A percentile compares a stretch with the other conserved stretches of the same genome.
These are phyloP conservation scores for Parus major DNA, from an alignment of 2,113 vertebrate genomes.

Conservation along the genomic window DNA sequence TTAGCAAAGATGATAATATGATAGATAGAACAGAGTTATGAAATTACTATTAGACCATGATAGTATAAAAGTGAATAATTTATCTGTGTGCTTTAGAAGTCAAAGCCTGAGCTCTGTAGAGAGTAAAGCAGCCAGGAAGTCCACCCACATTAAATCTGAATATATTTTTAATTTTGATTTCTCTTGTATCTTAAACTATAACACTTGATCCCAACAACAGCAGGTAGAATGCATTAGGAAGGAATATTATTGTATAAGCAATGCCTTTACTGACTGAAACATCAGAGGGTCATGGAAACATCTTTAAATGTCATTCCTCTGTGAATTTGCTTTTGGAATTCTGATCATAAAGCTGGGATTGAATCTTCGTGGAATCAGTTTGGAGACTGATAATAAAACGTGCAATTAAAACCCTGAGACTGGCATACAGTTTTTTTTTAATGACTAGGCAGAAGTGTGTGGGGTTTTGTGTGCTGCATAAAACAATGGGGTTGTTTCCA, in stretches of 20 bases:
- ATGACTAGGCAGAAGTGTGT: neutral
- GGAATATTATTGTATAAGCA: slow-evolving; percentile 55
- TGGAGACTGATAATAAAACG: slow-evolving; percentile 39
- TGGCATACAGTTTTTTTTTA: neutral
- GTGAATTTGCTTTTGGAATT: slow-evolving; percentile 39
- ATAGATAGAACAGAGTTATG: neutral
- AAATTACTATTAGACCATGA: neutral
- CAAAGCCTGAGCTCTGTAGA: neutral
- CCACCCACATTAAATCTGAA: slow-evolving; percentile 1
- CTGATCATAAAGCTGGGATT: neutral
- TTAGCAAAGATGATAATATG: slow-evolving; percentile 9
- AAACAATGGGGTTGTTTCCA: neutral
- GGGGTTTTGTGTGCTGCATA: neutral
- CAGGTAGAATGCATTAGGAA: slow-evolving; percentile 46
- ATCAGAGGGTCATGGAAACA: slow-evolving; percentile 30
- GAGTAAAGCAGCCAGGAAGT: neutral
- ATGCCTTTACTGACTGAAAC: slow-evolving; percentile 40
- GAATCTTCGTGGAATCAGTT: neutral
- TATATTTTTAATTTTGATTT: slow-evolving; percentile 41
- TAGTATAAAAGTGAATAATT: slow-evolving; percentile 41
- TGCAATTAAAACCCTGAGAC: neutral
- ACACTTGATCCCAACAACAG: slow-evolving; percentile 45
- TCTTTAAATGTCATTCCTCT: slow-evolving; percentile 39
- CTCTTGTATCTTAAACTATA: slow-evolving; percentile 32
- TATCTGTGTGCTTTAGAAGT: slow-evolving; percentile 26